Evolutionary conservation across 2,797 vertebrate genomes (phyloP).

Genomic region (Pangasius sanitwongsei): DNA sequence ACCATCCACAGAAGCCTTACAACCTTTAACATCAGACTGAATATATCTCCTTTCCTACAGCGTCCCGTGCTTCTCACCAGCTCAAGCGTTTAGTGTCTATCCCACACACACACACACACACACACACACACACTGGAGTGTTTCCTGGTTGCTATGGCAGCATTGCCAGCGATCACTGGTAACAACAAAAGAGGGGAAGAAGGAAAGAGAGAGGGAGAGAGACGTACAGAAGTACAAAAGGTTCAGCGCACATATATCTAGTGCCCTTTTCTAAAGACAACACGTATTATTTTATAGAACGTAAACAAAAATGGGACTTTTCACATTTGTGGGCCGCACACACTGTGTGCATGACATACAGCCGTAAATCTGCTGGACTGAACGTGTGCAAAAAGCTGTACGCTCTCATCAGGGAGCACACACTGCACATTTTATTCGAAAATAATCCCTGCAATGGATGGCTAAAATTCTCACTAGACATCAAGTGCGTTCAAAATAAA

Average conservation of each 20-base stretch:
- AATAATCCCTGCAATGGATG: neutral
- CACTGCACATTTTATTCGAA: neutral
- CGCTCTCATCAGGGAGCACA: neutral
- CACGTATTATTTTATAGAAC: neutral
- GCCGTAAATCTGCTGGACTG: neutral
- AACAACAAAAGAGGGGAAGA: slow-evolving; percentile 71
- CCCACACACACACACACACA: slow-evolving; percentile 31
- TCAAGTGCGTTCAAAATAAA: neutral
- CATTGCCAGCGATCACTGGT: slow-evolving; percentile 73
- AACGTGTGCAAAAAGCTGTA: neutral
- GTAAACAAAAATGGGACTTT: neutral
- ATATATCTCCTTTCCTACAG: neutral
- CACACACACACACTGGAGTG: slow-evolving; percentile 63
- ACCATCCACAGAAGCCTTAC: slow-evolving; percentile 7
- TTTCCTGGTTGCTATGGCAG: slow-evolving; percentile 83
- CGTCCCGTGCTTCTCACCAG: slow-evolving; percentile 11
- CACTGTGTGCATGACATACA: neutral
- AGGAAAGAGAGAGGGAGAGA: slow-evolving; percentile 47
- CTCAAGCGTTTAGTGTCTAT: slow-evolving; percentile 30
- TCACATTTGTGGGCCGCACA: neutral
- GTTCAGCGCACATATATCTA: slow-evolving; percentile 32
- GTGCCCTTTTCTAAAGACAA: neutral
- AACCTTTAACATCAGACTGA: neutral
- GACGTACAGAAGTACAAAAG: slow-evolving; percentile 50
- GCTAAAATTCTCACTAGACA: neutral